Base-by-base conservation (phyloP, 1,140 invertebrate genomes). In the Rhyacophila brunnea region DNA sequence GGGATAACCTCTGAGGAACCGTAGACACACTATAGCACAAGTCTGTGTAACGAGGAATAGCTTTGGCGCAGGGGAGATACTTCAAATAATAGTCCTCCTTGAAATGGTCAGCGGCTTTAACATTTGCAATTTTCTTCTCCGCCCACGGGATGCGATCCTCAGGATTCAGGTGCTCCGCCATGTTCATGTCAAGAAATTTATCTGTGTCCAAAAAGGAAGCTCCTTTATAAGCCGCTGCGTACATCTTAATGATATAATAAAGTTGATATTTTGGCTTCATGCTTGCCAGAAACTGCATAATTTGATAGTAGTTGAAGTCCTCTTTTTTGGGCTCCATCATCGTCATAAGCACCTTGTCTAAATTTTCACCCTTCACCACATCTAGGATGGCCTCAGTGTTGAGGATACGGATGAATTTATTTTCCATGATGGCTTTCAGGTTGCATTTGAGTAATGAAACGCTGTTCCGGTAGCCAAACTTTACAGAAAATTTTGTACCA, bases 171-270 rank as follows among this genome's bases (percentile, higher is more conserved):
- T 50, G 10, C 48, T 57, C 34, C n/a, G 44, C 28, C 28, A 54
- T 17, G 4, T 43, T 14, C 42, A 36, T 42, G 13, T 50, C 28
- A 20, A 28, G 7, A 35, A 63, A 59, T 11, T 58, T 6, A 38
- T 11, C 2, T 9, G 6, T 15, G 15, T 56, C 20, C 4, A 64
- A 19, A 17, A 56, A 11, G 9, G 20, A 55, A 18, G 55, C 46
- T 23, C 47, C 51, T 6, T 56, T 36, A 19, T 56, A 64, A 5
- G 34, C 45, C 14, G 28, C 32, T 14, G 48, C 42, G 36, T 64
- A 64, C n/a, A 64, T 42, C n/a, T 56, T 60, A 15, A 57, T 56
- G 2, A 64, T 20, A 36, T 56, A 64, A 2, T 43, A 10, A 7
- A 42, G 1, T 47, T 19, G 19, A 36, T 42, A 60, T 6, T 28